These are phyloP conservation scores for Drosophila acutilabella DNA, from an alignment of 2,888 invertebrate genomes.

Conservation along the genomic window DNA sequence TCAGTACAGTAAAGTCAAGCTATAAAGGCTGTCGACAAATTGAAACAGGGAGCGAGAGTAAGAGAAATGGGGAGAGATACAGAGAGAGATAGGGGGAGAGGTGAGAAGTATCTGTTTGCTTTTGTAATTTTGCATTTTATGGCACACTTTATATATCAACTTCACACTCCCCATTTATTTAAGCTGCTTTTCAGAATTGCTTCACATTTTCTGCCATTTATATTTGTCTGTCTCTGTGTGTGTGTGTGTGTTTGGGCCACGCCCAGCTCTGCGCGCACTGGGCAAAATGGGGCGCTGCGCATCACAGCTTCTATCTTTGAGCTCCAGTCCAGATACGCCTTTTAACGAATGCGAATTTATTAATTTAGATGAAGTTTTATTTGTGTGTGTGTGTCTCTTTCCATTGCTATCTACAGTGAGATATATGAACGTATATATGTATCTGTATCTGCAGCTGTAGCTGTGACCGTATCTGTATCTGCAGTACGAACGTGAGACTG, in stretches of 20 bases:
- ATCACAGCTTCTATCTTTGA: slow-evolving; percentile 11
- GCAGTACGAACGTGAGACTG: slow-evolving; percentile 19
- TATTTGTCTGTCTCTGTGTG: slow-evolving; percentile 9
- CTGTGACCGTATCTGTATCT: slow-evolving; percentile 18
- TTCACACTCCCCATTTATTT: slow-evolving; percentile 37
- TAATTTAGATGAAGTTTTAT: slow-evolving; percentile 50
- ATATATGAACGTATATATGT: slow-evolving; percentile 13
- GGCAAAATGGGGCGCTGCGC: slow-evolving; percentile 30
- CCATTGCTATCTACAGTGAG: neutral
- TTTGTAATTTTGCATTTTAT: slow-evolving; percentile 22
- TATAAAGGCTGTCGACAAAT: neutral
- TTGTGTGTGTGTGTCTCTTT: slow-evolving; percentile 14
- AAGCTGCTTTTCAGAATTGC: slow-evolving; percentile 22
- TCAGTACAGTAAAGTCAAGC: slow-evolving; percentile 8
- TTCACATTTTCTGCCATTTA: slow-evolving; percentile 13
- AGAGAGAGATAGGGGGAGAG: neutral
- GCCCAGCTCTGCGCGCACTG: slow-evolving; percentile 31
- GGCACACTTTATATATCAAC: slow-evolving; percentile 37
- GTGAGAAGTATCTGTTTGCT: neutral
- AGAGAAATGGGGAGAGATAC: neutral
- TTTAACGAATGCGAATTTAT: slow-evolving; percentile 47
- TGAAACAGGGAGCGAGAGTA: neutral
- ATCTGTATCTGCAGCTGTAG: slow-evolving; percentile 14
- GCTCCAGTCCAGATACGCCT: slow-evolving; percentile 22
- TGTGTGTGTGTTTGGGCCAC: slow-evolving; percentile 16